Evolutionary conservation across 2,113 vertebrate genomes (phyloP).

Genomic region (Ahaetulla prasina): DNA sequence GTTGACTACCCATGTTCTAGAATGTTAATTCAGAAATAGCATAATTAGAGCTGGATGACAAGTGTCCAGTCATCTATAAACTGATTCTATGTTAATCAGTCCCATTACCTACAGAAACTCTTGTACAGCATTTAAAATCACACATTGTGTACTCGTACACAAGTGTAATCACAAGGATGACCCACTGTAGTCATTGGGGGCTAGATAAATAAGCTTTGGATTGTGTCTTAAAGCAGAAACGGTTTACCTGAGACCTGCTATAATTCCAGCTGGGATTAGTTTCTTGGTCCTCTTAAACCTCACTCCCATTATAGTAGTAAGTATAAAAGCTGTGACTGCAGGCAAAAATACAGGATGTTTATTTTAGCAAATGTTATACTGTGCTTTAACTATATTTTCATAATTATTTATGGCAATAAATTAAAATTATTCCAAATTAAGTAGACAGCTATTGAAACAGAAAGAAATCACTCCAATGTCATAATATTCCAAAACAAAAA

Average conservation of each 20-base stretch:
- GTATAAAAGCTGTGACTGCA: constrained; percentile 79
- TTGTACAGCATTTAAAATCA: background rate
- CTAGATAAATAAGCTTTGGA: background rate
- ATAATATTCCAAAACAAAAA: background rate
- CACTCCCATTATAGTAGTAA: constrained; percentile 86
- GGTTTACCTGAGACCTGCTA: constrained; percentile 83
- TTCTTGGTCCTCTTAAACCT: constrained; percentile 90
- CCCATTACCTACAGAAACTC: background rate
- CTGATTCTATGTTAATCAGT: background rate
- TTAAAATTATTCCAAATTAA: background rate
- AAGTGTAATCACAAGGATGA: background rate
- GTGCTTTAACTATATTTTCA: background rate
- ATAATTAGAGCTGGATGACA: background rate
- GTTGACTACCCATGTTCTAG: too few relatives aligned
- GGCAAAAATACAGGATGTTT: constrained; percentile 33
- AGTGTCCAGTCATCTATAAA: background rate
- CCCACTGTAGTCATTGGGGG: background rate
- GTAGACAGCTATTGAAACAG: background rate
- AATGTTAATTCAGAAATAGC: background rate
- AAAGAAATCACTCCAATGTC: background rate
- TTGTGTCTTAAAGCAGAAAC: background rate
- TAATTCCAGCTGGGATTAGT: constrained; percentile 85
- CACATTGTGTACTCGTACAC: background rate
- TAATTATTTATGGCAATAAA: background rate
- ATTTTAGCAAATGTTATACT: background rate